Conservation (phyloP, 1,140 invertebrate genomes). For the Coelopa frigida region DNA sequence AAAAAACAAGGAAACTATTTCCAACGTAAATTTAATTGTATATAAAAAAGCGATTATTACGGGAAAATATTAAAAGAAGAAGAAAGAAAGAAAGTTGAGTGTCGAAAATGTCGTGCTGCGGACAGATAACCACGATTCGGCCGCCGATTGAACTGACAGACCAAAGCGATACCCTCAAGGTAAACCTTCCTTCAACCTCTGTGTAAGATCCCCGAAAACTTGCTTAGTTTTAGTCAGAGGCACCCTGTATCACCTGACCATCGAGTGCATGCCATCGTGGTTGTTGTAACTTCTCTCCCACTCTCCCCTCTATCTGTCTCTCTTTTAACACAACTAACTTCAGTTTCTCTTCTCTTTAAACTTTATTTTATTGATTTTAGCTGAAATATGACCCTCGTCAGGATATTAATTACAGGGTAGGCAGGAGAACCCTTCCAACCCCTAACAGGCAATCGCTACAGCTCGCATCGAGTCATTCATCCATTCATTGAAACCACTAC, state of each 20-base stretch:
- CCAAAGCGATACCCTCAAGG: conserved; percentile 73
- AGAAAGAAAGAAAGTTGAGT: background rate
- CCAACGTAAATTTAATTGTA: too few relatives aligned
- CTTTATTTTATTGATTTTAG: conserved; percentile 18
- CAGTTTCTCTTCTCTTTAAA: conserved; percentile 13
- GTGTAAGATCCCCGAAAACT: background rate
- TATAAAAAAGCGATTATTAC: too few relatives aligned
- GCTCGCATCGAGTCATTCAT: too few relatives aligned
- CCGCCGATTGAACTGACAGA: conserved; percentile 66
- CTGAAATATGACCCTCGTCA: conserved; percentile 37
- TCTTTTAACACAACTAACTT: background rate
- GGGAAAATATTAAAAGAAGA: background rate
- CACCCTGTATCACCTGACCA: conserved; percentile 4
- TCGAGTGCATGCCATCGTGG: too few relatives aligned
- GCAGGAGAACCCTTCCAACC: too few relatives aligned
- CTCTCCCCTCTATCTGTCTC: conserved; percentile 7
- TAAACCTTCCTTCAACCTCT: conserved; percentile 43
- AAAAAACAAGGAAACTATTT: background rate
- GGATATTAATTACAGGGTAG: conserved; percentile 39
- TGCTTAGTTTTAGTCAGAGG: background rate
- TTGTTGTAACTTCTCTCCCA: too few relatives aligned
- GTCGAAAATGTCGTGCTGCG: conserved; percentile 57
- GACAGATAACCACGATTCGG: conserved; percentile 56
- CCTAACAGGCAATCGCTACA: too few relatives aligned
- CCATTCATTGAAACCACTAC: too few relatives aligned